Conservation (phyloP, 2,797 vertebrate genomes). For the Anguilla anguilla region DNA sequence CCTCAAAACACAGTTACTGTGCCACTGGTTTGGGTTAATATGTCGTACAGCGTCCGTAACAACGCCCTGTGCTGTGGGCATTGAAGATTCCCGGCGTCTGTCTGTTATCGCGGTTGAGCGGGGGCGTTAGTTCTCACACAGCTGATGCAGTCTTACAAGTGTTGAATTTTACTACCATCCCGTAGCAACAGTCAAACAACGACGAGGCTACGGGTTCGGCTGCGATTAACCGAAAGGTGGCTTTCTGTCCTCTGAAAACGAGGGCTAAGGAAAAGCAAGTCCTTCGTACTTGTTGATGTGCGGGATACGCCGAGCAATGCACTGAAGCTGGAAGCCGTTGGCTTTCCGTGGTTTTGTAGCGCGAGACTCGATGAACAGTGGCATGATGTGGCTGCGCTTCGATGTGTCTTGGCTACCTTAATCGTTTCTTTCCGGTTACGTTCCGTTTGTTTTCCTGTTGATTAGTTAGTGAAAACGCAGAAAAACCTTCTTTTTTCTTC, state of each 20-base stretch:
- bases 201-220: conserved; percentile 45
- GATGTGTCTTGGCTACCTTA: conserved; percentile 25
- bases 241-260: conserved; percentile 47
- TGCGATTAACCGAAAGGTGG: conserved; percentile 46
- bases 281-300: conserved; percentile 75
- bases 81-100: conserved; percentile 14
- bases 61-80: conserved; percentile 29
- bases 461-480: conserved; percentile 28
- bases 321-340: conserved; percentile 47
- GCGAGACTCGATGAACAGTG: conserved; percentile 46
- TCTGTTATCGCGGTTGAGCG: conserved; percentile 37
- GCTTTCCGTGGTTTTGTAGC: conserved; percentile 34
- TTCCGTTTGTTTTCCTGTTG: conserved; percentile 23
- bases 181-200: conserved; percentile 38
- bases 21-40: conserved; percentile 12
- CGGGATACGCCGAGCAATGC: conserved; percentile 57
- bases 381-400: conserved; percentile 36
- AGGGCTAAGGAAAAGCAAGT: conserved; percentile 57
- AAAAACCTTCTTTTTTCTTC: conserved; percentile 35
- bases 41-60: conserved; percentile 22
- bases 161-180: conserved; percentile 43
- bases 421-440: conserved; percentile 39
- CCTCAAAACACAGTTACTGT: not conserved
- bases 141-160: conserved; percentile 39
- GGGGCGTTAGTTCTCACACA: conserved; percentile 37